These are phyloP conservation scores for Dicerorhinus sumatrensis DNA, from an alignment of 2,113 vertebrate genomes.

Conservation along the genomic window DNA sequence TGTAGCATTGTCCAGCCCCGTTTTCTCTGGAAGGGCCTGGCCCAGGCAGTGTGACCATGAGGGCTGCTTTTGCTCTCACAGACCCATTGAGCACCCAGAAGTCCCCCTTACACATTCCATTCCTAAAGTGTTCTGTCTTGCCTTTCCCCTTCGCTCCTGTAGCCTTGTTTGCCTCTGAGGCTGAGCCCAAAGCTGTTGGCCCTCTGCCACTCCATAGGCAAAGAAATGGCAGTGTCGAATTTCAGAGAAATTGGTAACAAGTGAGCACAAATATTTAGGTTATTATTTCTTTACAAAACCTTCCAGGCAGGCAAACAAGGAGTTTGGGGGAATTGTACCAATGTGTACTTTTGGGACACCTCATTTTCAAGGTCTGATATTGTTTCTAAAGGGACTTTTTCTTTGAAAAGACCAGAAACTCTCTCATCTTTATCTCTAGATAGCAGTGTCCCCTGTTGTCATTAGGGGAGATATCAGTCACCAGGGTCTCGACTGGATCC, in stretches of 20 bases:
- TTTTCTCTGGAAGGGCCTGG: background rate
- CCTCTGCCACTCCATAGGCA: background rate
- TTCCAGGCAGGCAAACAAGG: background rate
- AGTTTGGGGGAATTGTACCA: background rate
- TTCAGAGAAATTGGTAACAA: conserved; percentile 25
- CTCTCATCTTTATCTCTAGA: conserved; percentile 72
- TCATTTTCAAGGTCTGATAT: conserved; percentile 16
- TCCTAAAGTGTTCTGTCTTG: background rate
- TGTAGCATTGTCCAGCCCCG: fast-evolving
- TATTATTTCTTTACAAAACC: conserved; percentile 42
- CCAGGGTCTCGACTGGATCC: background rate
- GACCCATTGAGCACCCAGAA: background rate
- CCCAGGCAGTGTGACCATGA: fast-evolving
- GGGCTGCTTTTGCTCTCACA: background rate
- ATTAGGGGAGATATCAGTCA: conserved; percentile 61
- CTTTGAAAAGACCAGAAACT: conserved; percentile 54
- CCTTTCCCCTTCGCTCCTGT: background rate
- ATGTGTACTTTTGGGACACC: background rate
- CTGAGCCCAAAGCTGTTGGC: background rate
- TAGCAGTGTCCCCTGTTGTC: conserved; percentile 67
- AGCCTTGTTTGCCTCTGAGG: background rate
- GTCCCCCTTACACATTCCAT: background rate
- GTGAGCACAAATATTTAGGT: background rate
- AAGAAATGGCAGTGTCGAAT: conserved; percentile 1
- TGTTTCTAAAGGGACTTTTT: background rate